Evolutionary conservation across 2,797 vertebrate species (phyloP), one percentile per base, ranked within the genome.

Genomic region (Myotis myotis): DNA sequence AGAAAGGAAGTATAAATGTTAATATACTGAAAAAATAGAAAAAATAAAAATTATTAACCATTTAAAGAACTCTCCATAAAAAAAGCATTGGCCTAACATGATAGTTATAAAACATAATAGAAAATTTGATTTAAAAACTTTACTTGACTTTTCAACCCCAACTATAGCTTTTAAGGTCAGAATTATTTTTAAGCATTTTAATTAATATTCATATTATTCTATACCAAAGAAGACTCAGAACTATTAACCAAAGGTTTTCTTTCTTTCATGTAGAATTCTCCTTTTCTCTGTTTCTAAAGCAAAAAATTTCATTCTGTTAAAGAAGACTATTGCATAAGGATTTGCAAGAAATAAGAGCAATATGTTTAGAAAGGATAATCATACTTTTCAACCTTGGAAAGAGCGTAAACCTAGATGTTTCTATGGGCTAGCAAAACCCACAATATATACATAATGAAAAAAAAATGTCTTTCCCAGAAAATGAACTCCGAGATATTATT

Each of bases 1-100:
- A 51, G 90, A 90, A 97, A 96, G 93, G 87, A 94, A 84, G 51
- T 94, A 88, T 89, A 96, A 95, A 93, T 86, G 6, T 62, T 53
- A 85, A 71, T 83, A 71, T 44, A 74, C 36, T 86, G 76, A 81
- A 88, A 95, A 83, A 83, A 64, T 25, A 3, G 12, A 60, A 49
- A 64, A 96, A 96, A 89, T 87, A 94, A 92, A 95, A 83, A 83
- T 28, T 72, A 76, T 74, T 74, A 88, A 66, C 41, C 53, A 68
- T 11, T 82, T 64, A 86, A 57, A 70, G 19, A 49, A 53, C 12
- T 51, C 51, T 57, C 55, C 60, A 74, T 64, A 8, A 87, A 94
- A 93, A 60, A 85, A 70, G 16, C 12, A 36, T 64, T 57, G 71
- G 36, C 44, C 47, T 72, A 93, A 93, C 62, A 85, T 76, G 55